Evolutionary conservation across 1,140 invertebrate genomes (phyloP), one percentile per base, ranked within the genome.

Genomic region (Drosophila serrata): DNA sequence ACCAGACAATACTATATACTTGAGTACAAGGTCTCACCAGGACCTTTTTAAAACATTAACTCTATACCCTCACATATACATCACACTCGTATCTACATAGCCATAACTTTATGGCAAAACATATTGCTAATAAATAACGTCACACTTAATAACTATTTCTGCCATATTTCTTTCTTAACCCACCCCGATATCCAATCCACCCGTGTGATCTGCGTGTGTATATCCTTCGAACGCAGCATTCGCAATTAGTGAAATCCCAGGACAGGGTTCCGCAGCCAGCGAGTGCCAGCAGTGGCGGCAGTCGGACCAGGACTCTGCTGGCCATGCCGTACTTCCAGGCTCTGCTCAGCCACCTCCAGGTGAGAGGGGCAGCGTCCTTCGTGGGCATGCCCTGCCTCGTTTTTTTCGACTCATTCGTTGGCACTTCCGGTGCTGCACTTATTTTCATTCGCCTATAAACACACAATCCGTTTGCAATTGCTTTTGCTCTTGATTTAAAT

Each of bases 321-420:
- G 93, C 95, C 77, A 93, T 95, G 93, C 95, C 95, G 59, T 95
- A 96, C 91, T 95, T 96, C 85, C 95, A 94, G 92, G 94, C 94
- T 86, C 93, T 96, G 90, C 94, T 96, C 75, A 94, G 95, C 82
- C 95, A 95, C 91, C 91, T 96, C 73, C 95, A 96, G 96, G 96
- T 96, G 95, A 96, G 95, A 67, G 17, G 95, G 95, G 95, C 53
- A 35, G 94, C 72, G 69, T 60, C 73, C 61, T 55, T 67, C 33
- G 22, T 27, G 29, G 31, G 67, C 64, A 69, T 19, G 60, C 45
- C 48, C 60, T 49, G 31, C 33, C 39, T 31, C 49, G 24, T 31
- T 80, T 51, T n/a, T 24, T 70, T 81, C 60, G 37, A 17, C 69
- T 62, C 37, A 35, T 77, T 63, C 29, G 33, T 69, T 62, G 40